phyloP scores from a whole-genome alignment of 2,797 vertebrate species.

The Mallotus villosus region DNA sequence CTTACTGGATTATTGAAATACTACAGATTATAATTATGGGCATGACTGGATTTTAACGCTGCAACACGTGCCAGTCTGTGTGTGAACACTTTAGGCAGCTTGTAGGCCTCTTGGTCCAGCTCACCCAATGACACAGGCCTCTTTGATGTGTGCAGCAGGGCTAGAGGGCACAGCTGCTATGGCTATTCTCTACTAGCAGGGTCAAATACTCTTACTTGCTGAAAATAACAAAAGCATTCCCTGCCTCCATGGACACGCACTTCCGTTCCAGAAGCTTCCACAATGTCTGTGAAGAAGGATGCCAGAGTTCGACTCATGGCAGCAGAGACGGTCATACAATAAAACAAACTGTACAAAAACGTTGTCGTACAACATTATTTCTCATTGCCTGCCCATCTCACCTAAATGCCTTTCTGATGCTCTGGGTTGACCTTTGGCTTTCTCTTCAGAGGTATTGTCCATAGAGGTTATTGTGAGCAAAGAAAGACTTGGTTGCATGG shows the following conservation, averaged over 20 bases:
- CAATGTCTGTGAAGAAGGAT: not conserved
- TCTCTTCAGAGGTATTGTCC: too few relatives aligned
- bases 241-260: not conserved
- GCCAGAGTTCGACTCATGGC: not conserved
- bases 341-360: too few relatives aligned
- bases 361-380: too few relatives aligned
- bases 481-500: too few relatives aligned
- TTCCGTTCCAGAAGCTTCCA: not conserved
- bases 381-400: too few relatives aligned
- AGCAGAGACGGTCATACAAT: too few relatives aligned
- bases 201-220: not conserved
- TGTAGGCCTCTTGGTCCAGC: slow-evolving; percentile 9
- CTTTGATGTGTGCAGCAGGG: slow-evolving; percentile 15
- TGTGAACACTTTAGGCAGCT: slow-evolving; percentile 6
- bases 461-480: too few relatives aligned
- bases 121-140: slow-evolving; percentile 16
- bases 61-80: not conserved
- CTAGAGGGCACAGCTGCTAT: slow-evolving; percentile 10
- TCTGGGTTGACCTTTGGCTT: too few relatives aligned
- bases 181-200: not conserved
- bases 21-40: not conserved
- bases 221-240: not conserved
- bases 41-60: not conserved
- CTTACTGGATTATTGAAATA: not conserved
- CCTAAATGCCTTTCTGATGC: too few relatives aligned